Evolutionary conservation across 1,140 invertebrate species (phyloP).

Genomic region (Meloidogyne chitwoodi): DNA sequence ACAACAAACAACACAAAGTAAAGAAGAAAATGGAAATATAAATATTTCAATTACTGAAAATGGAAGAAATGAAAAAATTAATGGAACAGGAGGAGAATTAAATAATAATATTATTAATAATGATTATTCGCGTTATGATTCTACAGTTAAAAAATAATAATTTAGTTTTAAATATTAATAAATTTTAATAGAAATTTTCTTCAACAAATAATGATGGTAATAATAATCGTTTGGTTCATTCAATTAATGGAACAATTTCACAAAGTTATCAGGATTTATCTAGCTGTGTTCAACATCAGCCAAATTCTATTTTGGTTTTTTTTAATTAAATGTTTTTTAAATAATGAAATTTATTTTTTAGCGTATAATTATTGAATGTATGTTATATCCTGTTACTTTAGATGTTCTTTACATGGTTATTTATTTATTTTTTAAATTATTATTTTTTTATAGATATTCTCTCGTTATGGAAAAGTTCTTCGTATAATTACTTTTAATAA

Average conservation of each 20-base stretch:
- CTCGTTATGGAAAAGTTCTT: slow-evolving; percentile 90
- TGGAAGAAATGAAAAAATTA: neutral
- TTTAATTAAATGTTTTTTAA: neutral
- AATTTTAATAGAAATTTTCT: neutral
- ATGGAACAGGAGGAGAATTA: neutral
- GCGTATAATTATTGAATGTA: slow-evolving; percentile 92
- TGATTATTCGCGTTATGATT: neutral
- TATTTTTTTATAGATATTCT: slow-evolving; percentile 77
- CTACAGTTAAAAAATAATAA: neutral
- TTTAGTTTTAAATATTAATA: neutral
- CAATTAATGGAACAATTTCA: slow-evolving; percentile 22
- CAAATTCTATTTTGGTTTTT: slow-evolving; percentile 70
- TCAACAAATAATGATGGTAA: neutral
- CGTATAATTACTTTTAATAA: slow-evolving; percentile 99
- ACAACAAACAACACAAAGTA: neutral
- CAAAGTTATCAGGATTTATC: slow-evolving; percentile 35
- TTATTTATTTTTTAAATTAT: slow-evolving; percentile 15
- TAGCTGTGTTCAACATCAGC: slow-evolving; percentile 53
- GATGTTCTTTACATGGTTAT: slow-evolving; percentile 83
- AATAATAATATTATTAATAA: neutral
- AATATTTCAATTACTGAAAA: neutral
- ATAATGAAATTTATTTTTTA: neutral
- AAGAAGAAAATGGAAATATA: neutral
- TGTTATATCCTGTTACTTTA: slow-evolving; percentile 93
- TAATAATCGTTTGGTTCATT: neutral